Percentiles rank a stretch among this genome's conserved stretches.
phyloP scores from a whole-genome alignment of 2,888 invertebrate genomes.

The Phalera bucephala region DNA sequence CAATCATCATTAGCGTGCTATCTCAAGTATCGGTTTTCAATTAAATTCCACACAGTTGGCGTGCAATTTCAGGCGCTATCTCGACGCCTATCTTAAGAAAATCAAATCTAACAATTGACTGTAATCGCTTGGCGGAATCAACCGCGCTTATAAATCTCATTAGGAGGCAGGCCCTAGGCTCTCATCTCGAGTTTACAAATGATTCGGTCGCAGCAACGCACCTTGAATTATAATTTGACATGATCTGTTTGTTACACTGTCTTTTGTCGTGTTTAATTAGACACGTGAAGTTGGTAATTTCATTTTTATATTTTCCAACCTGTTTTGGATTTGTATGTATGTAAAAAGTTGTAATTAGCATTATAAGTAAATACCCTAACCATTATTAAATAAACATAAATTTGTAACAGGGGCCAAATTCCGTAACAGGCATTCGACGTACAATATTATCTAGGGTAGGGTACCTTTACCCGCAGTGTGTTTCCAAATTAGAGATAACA shows the following conservation, averaged over 20 bases:
- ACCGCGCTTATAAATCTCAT: constrained; percentile 66
- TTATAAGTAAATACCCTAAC: no score
- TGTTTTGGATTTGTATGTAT: no score
- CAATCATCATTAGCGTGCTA: constrained; percentile 11
- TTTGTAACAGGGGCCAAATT: no score
- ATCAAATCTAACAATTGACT: constrained; percentile 55
- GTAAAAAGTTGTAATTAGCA: no score
- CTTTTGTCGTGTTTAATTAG: constrained; percentile 1
- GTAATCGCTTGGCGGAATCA: constrained; percentile 56
- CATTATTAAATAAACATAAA: no score
- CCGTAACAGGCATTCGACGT: no score
- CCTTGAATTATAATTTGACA: constrained; percentile 21
- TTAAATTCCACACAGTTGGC: constrained; percentile 33
- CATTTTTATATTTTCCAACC: not conserved
- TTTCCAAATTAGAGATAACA: no score
- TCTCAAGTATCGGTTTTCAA: constrained; percentile 30
- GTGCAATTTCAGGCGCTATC: constrained; percentile 34
- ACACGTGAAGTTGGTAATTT: not conserved
- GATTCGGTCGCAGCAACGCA: constrained; percentile 42
- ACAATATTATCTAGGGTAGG: no score
- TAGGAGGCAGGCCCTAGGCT: constrained; percentile 48
- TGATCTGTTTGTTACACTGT: constrained; percentile 7
- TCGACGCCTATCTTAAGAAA: constrained; percentile 55
- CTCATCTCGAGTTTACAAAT: constrained; percentile 53
- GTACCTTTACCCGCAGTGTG: no score